Evolutionary conservation across 2,113 vertebrate genomes (phyloP), one percentile per base, ranked within the genome.

Genomic region (Merops nubicus): DNA sequence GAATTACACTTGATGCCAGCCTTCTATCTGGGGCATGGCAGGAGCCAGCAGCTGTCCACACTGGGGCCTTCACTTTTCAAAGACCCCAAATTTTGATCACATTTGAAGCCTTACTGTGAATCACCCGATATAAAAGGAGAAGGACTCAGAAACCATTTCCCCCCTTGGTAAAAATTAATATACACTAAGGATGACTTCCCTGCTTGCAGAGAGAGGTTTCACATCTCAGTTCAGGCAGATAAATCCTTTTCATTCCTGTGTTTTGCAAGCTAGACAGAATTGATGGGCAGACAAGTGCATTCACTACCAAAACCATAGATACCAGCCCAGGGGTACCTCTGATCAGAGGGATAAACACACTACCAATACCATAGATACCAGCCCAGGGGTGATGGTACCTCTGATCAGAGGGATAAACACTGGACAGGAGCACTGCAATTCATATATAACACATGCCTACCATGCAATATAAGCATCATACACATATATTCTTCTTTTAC

Each of bases 401-500:
- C 42, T 64, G 64, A 85, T 59, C 84, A 69, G 23, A 76, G 22
- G 38, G 48, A 78, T 75, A 40, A 82, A 48, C n/a, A 31, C 43
- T 48, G 70, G 60, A 63, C 59, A 91, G 40, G 23, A 76, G 67
- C 45, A 34, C 12, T 67, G 22, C 25, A 45, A 6, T 53, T 63
- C 64, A 17, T 8, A 2, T 4, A 13, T 5, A 8, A 28, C 3
- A 47, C 34, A 11, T 3, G 4, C 7, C 47, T 51, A 0, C 3
- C 28, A 21, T 5, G 11, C 6, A 47, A n/a, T 57, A 31, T 14
- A 67, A 85, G 50, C 18, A 20, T n/a, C 77, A 36, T 2, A 33
- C 38, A 8, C 3, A 0, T 5, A 26, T 0, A 5, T 5, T 12
- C 12, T 33, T 50, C 40, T 40, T 34, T 5, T 47, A 31, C 47